These are phyloP conservation scores for Oncorhynchus masou DNA, from an alignment of 2,113 vertebrate species.

Conservation along the genomic window DNA sequence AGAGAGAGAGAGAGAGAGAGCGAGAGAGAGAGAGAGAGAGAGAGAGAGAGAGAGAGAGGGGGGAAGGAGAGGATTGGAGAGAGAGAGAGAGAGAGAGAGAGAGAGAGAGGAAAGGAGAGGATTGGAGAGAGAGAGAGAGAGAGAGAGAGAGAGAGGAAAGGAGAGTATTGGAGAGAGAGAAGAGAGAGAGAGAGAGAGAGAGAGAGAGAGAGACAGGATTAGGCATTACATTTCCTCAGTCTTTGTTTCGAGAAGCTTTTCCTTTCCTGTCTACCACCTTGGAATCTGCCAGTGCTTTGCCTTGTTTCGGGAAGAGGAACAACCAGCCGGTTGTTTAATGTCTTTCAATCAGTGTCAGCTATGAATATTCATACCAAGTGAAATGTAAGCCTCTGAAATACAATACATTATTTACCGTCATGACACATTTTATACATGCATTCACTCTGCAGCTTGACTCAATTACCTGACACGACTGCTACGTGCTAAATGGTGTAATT, in stretches of 20 bases:
- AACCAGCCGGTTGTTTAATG: slow-evolving; percentile 37
- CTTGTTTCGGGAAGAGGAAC: slow-evolving; percentile 14
- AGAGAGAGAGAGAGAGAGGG: not conserved
- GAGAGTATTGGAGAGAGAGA: slow-evolving; percentile 12
- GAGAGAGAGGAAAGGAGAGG: no score
- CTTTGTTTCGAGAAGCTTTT: not conserved
- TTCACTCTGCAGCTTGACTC: slow-evolving; percentile 39
- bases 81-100: rapidly evolving
- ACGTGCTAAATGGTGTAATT: slow-evolving; percentile 68
- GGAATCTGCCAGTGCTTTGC: not conserved
- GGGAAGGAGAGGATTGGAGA: no score
- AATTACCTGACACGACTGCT: slow-evolving; percentile 67
- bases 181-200: not conserved
- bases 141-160: not conserved
- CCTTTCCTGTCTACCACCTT: not conserved
- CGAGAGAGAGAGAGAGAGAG: no score
- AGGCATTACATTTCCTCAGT: slow-evolving; percentile 1
- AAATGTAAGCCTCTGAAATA: slow-evolving; percentile 41
- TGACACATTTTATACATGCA: slow-evolving; percentile 36
- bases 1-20: rapidly evolving
- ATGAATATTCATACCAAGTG: slow-evolving; percentile 66
- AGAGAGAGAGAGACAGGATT: not conserved
- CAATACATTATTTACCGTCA: slow-evolving; percentile 66
- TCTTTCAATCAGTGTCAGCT: slow-evolving; percentile 44
- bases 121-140: no score